Conservation (phyloP, 2,113 vertebrate species). For the Trochalopteron elliotii region DNA sequence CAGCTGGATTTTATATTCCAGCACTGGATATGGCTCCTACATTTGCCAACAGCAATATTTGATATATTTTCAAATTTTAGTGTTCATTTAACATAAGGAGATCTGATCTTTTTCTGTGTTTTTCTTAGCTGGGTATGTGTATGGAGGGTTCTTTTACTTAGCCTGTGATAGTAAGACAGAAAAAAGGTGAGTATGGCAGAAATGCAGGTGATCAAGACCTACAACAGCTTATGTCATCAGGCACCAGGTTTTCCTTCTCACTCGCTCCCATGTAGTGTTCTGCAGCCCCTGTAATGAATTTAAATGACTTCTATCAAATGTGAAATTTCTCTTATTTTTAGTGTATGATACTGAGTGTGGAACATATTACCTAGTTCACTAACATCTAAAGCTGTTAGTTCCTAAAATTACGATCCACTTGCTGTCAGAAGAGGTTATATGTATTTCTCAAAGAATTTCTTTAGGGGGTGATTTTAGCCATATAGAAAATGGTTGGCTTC, state of each 20-base stretch:
- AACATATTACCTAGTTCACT: constrained; percentile 12
- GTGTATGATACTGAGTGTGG: not conserved
- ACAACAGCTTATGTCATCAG: not conserved
- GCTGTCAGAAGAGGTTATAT: constrained; percentile 1
- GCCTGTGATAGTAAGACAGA: not conserved
- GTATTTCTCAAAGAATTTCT: constrained; percentile 45
- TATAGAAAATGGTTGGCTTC: constrained; percentile 24
- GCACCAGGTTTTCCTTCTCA: not conserved
- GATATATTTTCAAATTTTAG: not conserved
- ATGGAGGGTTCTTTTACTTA: not conserved
- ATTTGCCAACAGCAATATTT: not conserved
- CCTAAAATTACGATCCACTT: constrained; percentile 36
- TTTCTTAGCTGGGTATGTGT: not conserved
- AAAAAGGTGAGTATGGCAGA: not conserved
- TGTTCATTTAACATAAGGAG: not conserved
- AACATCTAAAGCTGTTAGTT: constrained; percentile 40
- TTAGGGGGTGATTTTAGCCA: constrained; percentile 9
- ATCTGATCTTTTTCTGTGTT: not conserved
- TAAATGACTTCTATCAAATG: not conserved
- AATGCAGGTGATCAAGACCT: not conserved
- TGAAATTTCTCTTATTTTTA: not conserved
- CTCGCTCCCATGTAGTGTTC: not conserved
- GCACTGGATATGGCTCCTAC: not conserved
- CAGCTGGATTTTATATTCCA: not conserved
- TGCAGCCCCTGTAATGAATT: not conserved